Evolutionary conservation across 1,140 invertebrate genomes (phyloP), one percentile per base, ranked within the genome.

Genomic region (Lasaia peninsularis): DNA sequence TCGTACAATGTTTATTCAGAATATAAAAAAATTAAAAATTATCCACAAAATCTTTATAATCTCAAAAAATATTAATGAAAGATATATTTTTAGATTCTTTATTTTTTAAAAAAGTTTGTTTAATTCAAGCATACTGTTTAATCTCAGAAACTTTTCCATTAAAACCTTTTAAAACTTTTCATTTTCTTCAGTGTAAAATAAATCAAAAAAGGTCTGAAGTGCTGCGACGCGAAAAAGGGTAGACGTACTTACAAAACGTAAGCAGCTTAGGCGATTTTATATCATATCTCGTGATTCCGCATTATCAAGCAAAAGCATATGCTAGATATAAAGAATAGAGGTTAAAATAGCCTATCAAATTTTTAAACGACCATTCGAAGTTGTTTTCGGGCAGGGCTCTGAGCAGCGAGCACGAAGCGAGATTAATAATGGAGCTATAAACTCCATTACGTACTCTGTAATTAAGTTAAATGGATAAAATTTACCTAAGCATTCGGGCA

Each of bases 401-500:
- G 66, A 60, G 65, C 53, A 58, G 58, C 61, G 65, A 66, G 69
- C 67, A 75, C 71, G 63, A 73, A 67, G 67, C 64, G 60, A 78
- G 78, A 82, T 80, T 79, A 80, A 80, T 80, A 80, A 84, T 77
- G 65, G 71, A 61, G 67, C 73, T 57, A 81, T 80, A 81, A 80
- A 81, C 72, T 77, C 76, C 69, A 77, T 81, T 84, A 82, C 69
- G 63, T 72, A 76, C 73, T 71, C 71, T 50, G 71, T 85, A 80
- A 82, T 80, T 79, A 79, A 85, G 73, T 79, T 75, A 69, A 79
- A 81, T 76, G 73, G 71, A 73, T 78, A 77, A 74, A 80, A 79
- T 78, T 78, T 78, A 67, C 71, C 67, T 67, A 73, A 80, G 64
- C 71, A 65, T 69, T 69, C 24, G 52, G 60, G 62, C 60, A 71